A percentile compares a stretch with the other conserved stretches of the same genome.
These are phyloP conservation scores for Cecidostiba fungosa DNA, from an alignment of 2,888 invertebrate species.

Conservation along the genomic window DNA sequence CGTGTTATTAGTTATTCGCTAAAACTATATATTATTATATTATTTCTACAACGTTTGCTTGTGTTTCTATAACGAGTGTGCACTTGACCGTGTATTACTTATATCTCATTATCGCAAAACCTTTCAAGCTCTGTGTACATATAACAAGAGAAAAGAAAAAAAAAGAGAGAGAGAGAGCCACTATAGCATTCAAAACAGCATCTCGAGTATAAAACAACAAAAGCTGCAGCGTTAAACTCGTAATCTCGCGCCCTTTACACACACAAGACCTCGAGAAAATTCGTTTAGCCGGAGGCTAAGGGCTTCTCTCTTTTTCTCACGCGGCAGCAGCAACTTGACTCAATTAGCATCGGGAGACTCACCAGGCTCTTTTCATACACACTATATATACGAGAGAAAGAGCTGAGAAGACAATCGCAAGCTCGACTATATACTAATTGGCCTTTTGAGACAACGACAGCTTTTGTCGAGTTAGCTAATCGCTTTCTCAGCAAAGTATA, in stretches of 20 bases:
- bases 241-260: neutral
- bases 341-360: constrained; percentile 11
- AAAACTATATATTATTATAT: too few species aligned
- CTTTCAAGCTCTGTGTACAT: neutral
- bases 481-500: neutral
- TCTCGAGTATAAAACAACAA: neutral
- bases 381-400: neutral
- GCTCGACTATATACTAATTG: neutral
- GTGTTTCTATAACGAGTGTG: neutral
- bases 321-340: constrained; percentile 6
- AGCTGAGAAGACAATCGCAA: neutral
- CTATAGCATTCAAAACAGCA: too few species aligned
- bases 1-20: too few species aligned
- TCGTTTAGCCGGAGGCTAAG: neutral
- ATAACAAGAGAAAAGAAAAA: too few species aligned
- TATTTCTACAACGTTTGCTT: constrained; percentile 13
- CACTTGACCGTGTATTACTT: too few species aligned
- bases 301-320: neutral
- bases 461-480: neutral
- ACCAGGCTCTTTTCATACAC: neutral
- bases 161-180: too few species aligned
- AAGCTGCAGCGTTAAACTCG: neutral
- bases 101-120: neutral
- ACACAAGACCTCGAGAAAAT: neutral
- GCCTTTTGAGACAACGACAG: neutral